Base-by-base conservation (phyloP, 2,888 invertebrate genomes). In the Invenusta paracnida region DNA sequence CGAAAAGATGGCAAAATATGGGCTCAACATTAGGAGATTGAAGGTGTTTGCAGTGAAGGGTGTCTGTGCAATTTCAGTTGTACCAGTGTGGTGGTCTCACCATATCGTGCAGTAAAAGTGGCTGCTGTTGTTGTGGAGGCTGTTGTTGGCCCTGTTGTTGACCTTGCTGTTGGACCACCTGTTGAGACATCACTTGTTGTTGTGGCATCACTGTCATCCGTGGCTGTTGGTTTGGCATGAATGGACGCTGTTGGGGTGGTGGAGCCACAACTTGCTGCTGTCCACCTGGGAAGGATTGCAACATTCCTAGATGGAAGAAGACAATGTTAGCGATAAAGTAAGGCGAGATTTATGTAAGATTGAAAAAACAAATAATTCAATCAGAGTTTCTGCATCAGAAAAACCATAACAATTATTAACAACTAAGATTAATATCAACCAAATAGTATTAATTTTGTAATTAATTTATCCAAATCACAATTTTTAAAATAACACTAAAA, bases 81-180 rank as follows among this genome's bases (percentile, higher is more conserved):
- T 73, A 73, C 73, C 73, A 73, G 5, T 73, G 73, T n/a, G 73
- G 25, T 23, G 73, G 73, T 73, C 73, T 73, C 73, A 73, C 73
- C 73, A 73, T 5, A 5, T 73, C 73, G 5, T 73, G 73, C 17
- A 73, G 73, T 2, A 73, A 23, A 73, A 73, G 73, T 5, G 73
- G 73, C 27, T 13, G 73, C 27, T 73, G 73, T 5, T 23, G 11
- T 13, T 5, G 73, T 2, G 2, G 23, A 2, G 73, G 73, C 17
- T 2, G 17, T 13, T 2, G 23, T 73, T n/a, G 17, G 5, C 2
- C 11, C 2, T n/a, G 17, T 25, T 73, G 73, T 2, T 13, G 73
- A 23, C 17, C 17, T 2, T 13, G 73, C 2, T 23, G 23, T 25
- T 13, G 73, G 23, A 23, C 11, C 2, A 23, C 17, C 23, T 73